Evolutionary conservation across 53 echinoderm and acorn worm genomes (phyloP).

Genomic region (Mesocentrotus franciscanus): DNA sequence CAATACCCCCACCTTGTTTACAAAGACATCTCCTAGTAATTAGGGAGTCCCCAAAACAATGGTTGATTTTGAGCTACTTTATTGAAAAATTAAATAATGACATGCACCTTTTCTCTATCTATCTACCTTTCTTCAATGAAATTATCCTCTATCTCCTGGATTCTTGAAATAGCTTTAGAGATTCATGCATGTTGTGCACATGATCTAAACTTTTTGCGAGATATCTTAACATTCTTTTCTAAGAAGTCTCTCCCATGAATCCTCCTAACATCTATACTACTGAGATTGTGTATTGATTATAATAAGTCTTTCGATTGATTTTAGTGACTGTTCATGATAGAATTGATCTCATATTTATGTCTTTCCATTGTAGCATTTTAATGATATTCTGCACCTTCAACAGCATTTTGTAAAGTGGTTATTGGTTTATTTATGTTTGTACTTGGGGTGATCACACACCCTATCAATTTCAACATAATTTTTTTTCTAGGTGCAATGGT

Average conservation of each 20-base stretch:
- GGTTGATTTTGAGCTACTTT: not conserved
- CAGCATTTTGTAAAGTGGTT: not conserved
- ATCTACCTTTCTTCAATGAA: too few relatives aligned
- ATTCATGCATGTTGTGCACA: too few relatives aligned
- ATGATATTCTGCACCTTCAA: not conserved
- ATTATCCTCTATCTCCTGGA: not conserved
- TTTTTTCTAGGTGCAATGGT: conserved; percentile 80
- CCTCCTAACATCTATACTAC: too few relatives aligned
- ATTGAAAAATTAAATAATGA: too few relatives aligned
- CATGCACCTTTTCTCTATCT: too few relatives aligned
- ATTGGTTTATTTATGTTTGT: not conserved
- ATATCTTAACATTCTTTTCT: too few relatives aligned
- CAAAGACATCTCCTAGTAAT: not conserved
- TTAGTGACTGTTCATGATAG: not conserved
- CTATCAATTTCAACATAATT: not conserved
- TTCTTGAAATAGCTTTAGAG: not conserved
- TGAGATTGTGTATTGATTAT: too few relatives aligned
- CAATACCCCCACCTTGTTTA: not conserved
- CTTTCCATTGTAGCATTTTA: not conserved
- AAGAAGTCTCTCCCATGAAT: too few relatives aligned
- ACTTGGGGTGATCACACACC: not conserved
- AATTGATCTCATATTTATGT: too few relatives aligned
- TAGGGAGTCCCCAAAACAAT: conserved; percentile 35
- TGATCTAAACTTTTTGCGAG: too few relatives aligned
- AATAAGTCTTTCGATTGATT: not conserved